Evolutionary conservation across 1,140 invertebrate species (phyloP).

Genomic region (Subanguina moxae): DNA sequence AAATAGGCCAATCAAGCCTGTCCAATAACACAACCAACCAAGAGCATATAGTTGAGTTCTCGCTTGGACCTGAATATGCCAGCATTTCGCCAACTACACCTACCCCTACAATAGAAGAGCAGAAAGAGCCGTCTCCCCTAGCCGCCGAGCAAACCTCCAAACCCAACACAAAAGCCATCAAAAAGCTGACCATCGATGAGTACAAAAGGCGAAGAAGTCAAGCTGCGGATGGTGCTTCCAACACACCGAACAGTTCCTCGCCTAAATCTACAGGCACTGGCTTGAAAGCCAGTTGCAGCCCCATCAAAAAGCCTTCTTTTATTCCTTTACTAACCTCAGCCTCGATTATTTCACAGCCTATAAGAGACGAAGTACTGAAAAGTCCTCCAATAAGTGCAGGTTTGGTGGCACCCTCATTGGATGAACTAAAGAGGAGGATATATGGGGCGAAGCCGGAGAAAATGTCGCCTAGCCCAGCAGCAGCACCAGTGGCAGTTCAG

Average conservation of each 20-base stretch:
- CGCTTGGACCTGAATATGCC: background rate
- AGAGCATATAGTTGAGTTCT: background rate
- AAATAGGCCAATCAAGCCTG: background rate
- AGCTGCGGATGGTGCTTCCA: background rate
- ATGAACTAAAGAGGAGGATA: background rate
- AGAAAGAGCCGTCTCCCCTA: background rate
- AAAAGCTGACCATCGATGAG: constrained; percentile 8
- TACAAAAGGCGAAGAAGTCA: constrained; percentile 5
- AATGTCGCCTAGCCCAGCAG: background rate
- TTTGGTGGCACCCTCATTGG: background rate
- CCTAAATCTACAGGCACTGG: no score
- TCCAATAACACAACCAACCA: background rate
- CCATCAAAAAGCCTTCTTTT: no score
- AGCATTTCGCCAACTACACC: constrained; percentile 1
- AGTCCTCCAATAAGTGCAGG: background rate
- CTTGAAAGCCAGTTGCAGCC: no score
- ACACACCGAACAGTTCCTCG: no score
- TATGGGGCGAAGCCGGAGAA: background rate
- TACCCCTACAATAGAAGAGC: background rate
- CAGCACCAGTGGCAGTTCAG: background rate
- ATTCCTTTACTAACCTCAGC: no score
- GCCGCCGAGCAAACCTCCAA: background rate
- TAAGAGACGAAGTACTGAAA: background rate
- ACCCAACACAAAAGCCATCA: constrained; percentile 7
- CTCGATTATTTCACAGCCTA: background rate